Evolutionary conservation across 2,113 vertebrate species (phyloP).

Genomic region (Pelecanus crispus): DNA sequence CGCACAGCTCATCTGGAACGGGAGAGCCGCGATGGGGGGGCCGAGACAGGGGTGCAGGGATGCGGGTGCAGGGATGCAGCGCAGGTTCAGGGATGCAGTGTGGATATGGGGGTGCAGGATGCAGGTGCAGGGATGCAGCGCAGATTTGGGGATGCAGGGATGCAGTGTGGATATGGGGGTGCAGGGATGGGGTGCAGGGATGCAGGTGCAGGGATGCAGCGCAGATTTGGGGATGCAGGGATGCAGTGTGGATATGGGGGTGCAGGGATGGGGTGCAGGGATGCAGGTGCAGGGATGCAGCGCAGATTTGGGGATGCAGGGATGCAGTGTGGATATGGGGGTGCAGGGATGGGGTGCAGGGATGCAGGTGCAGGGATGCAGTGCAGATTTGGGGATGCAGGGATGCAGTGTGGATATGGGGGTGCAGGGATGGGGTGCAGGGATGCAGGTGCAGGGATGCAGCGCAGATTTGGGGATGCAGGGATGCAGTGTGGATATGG

Average conservation of each 20-base stretch:
- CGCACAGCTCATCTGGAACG: rapidly evolving
- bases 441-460: background rate
- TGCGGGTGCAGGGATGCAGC: background rate
- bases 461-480: background rate
- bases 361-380: background rate
- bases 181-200: too few species aligned
- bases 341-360: background rate
- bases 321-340: too few species aligned
- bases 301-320: background rate
- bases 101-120: too few species aligned
- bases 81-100: background rate
- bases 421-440: background rate
- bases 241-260: too few species aligned
- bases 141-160: background rate
- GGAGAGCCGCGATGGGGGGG: background rate
- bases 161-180: too few species aligned
- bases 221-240: too few species aligned
- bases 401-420: too few species aligned
- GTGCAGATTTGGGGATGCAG: background rate
- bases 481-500: background rate
- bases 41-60: background rate
- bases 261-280: background rate
- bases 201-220: background rate
- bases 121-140: background rate
- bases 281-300: background rate